These are phyloP conservation scores for Metaphire vulgaris DNA, from an alignment of 1,140 invertebrate species.

Conservation along the genomic window DNA sequence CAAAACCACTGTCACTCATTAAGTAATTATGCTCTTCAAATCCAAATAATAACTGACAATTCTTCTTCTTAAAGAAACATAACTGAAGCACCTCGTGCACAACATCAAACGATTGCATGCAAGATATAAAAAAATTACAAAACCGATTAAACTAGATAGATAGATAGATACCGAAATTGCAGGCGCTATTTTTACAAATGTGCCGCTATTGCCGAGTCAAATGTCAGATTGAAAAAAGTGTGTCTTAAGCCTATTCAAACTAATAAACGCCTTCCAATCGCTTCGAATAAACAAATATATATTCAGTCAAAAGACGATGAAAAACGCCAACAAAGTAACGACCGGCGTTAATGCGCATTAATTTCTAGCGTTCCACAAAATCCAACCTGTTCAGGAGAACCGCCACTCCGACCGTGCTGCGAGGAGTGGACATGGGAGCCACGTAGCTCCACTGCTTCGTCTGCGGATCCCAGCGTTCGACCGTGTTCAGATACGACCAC, in stretches of 20 bases:
- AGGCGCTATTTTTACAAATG: not conserved
- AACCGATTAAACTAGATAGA: too few species aligned
- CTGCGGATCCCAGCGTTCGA: conserved; percentile 82
- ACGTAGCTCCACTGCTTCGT: conserved; percentile 79
- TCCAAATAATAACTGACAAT: too few species aligned
- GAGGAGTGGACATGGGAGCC: conserved; percentile 73
- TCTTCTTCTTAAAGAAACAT: too few species aligned
- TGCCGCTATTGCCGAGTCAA: not conserved
- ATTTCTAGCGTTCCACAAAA: not conserved
- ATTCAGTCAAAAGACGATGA: not conserved
- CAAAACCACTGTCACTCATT: too few species aligned
- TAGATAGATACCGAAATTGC: too few species aligned
- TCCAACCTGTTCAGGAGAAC: conserved; percentile 68
- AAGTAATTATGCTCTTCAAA: too few species aligned
- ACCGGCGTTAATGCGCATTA: not conserved
- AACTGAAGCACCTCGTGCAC: too few species aligned
- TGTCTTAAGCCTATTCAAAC: too few species aligned
- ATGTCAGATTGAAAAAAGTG: not conserved
- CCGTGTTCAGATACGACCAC: conserved; percentile 88
- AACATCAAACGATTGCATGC: too few species aligned
- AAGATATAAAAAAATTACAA: too few species aligned
- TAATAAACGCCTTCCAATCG: too few species aligned
- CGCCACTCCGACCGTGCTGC: conserved; percentile 81
- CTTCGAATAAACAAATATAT: not conserved
- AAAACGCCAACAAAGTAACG: not conserved